phyloP scores from a whole-genome alignment of 2,888 invertebrate species.

The Ophion ventricosus region DNA sequence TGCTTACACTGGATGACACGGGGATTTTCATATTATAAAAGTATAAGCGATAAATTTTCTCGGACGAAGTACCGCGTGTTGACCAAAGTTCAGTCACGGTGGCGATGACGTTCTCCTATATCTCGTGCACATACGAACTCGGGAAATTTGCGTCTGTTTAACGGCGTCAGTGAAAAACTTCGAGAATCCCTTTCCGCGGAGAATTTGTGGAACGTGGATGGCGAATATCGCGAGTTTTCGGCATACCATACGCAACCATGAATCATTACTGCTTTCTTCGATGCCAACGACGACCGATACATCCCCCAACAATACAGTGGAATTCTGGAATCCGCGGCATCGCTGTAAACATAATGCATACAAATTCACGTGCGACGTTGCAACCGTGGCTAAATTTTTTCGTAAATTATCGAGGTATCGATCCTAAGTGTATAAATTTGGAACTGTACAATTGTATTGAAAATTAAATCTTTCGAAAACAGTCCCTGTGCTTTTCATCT shows the following conservation, averaged over 20 bases:
- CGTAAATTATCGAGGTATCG: neutral
- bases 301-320: constrained; percentile 33
- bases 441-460: neutral
- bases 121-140: neutral
- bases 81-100: constrained; percentile 7
- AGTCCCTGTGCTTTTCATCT: no score
- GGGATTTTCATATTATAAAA: neutral
- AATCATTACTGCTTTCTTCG: constrained; percentile 43
- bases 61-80: neutral
- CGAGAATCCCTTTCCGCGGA: constrained; percentile 18
- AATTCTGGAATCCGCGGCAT: constrained; percentile 34
- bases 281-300: constrained; percentile 10
- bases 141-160: constrained; percentile 14
- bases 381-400: neutral
- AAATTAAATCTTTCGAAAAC: neutral
- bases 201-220: constrained; percentile 36
- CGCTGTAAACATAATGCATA: constrained; percentile 29
- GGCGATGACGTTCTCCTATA: constrained; percentile 6
- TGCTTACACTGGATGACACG: neutral
- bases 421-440: neutral
- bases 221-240: constrained; percentile 35
- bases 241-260: constrained; percentile 36
- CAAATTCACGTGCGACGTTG: neutral
- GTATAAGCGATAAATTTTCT: neutral
- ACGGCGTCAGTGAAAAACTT: constrained; percentile 25